Base-by-base conservation (phyloP, 2,797 vertebrate species). In the Amniataba percoides region DNA sequence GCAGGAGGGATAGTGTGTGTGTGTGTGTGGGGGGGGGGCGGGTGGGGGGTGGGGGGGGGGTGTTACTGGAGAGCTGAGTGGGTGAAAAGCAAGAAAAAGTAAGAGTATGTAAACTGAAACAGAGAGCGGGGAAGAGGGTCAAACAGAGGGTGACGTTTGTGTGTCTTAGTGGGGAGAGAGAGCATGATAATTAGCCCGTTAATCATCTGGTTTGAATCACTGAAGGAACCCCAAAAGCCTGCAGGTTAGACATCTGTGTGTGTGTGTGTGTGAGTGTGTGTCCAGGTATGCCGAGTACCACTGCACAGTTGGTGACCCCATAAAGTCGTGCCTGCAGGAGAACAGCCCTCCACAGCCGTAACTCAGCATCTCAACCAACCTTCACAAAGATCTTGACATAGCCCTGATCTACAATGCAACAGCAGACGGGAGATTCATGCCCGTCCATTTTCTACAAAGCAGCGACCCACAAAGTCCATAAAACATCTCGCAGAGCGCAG, bases 181-280 rank as follows among this genome's bases (percentile, higher is more conserved):
- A 55, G 58, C 71, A 59, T 58, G 81, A 78, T 88, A 90, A 93
- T 90, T 87, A 89, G 78, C 78, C 81, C 34, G 64, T 87, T 91
- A 91, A 91, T 92, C 88, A 93, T 90, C 80, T 90, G 88, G 79
- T 88, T 89, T 77, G 67, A 88, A 86, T 90, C 71, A 88, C 63
- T 34, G 74, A 79, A 18, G 39, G 85, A 87, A 75, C 60, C 74
- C 64, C 77, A 81, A 62, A 84, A 84, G 80, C 80, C 87, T 86
- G 57, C 69, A 86, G 86, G 80, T 85, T 75, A 83, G 68, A 78
- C 78, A 81, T 66, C 52, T 81, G 39, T 61, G 49, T 65, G 69
- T 73, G 57, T 61, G 58, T 61, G 68, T 71, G 34, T 57, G 34
- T 52, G 63, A 53, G 7, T 65, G 71, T 74, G 80, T 48, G 78